Evolutionary conservation across 2,888 invertebrate genomes (phyloP).

Genomic region (Strigamia transsilvanica): DNA sequence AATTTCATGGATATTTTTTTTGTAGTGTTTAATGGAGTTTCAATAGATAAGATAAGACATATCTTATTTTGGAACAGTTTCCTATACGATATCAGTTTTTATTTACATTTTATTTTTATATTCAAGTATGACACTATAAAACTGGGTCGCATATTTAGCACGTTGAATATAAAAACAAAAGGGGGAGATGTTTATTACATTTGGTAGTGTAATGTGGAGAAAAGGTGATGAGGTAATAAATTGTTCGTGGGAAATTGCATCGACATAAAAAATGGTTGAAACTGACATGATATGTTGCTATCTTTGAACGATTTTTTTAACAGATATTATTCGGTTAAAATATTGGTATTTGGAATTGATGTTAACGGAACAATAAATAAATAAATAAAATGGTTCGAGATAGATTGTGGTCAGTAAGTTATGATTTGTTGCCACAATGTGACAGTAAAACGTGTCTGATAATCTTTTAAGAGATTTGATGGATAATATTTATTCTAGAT

Average conservation of each 20-base stretch:
- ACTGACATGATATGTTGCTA: conserved; percentile 22
- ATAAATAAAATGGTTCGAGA: neutral
- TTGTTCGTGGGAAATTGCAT: conserved; percentile 3
- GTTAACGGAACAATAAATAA: neutral
- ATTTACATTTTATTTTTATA: conserved; percentile 1
- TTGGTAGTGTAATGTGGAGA: conserved; percentile 18
- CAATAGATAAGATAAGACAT: neutral
- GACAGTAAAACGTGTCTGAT: neutral
- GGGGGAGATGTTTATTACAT: neutral
- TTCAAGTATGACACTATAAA: neutral
- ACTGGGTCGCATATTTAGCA: neutral
- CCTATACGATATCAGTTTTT: neutral
- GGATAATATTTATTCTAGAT: neutral
- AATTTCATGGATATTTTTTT: neutral
- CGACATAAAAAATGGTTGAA: conserved; percentile 34
- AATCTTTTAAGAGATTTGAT: neutral
- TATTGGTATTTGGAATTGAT: neutral
- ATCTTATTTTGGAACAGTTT: neutral
- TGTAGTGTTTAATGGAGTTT: neutral
- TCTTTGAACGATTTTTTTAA: neutral
- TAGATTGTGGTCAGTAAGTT: conserved; percentile 1
- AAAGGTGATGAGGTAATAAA: conserved; percentile 35
- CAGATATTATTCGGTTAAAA: neutral
- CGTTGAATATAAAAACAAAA: conserved; percentile 43
- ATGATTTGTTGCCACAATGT: neutral